A percentile compares a stretch with the other conserved stretches of the same genome.
These are phyloP conservation scores for Mizuhopecten yessoensis DNA, from an alignment of 1,140 invertebrate genomes.

Conservation along the genomic window DNA sequence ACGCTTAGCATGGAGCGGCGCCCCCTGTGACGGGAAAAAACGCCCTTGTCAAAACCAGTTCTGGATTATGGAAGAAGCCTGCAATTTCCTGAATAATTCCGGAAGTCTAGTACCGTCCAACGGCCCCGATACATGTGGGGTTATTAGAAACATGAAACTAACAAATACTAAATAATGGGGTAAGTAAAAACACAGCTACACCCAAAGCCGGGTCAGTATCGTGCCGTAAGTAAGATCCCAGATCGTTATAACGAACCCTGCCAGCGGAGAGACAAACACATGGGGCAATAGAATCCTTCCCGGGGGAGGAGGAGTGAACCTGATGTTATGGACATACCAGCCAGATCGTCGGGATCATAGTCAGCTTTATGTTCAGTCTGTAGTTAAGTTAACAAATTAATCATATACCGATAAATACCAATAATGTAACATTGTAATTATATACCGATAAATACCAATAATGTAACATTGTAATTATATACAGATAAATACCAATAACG, in stretches of 20 bases:
- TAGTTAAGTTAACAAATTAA: no score
- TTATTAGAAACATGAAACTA: constrained; percentile 29
- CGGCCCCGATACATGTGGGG: constrained; percentile 1
- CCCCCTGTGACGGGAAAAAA: not conserved
- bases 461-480: no score
- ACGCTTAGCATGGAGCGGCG: not conserved
- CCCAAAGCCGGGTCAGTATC: not conserved
- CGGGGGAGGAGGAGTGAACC: not conserved
- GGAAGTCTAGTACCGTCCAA: not conserved
- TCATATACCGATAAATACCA: no score
- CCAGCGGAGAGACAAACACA: not conserved
- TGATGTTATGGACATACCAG: not conserved
- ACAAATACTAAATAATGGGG: constrained; percentile 10
- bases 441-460: no score
- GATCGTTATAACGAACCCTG: not conserved
- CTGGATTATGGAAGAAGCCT: not conserved
- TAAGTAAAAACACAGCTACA: not conserved
- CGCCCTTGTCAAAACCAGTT: not conserved
- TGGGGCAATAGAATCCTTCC: constrained; percentile 4
- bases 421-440: no score
- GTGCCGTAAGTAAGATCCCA: not conserved
- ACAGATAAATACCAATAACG: no score
- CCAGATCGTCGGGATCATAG: not conserved
- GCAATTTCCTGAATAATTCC: not conserved
- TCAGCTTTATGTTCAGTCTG: not conserved